Evolutionary conservation across 2,113 vertebrate species (phyloP).

Genomic region (pig (Sus scrofa)): T2T-Sscrofa CM000826.6:124850001-124850500

Average conservation of each 20-base stretch:
- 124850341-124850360: neutral
- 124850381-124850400: neutral
- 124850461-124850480: neutral
- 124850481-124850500: neutral
- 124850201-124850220: neutral
- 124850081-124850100: slow-evolving; percentile 54
- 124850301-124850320: neutral
- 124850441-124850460: neutral
- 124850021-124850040: slow-evolving; percentile 82
- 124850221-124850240: neutral
- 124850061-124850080: slow-evolving; percentile 78
- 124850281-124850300: neutral
- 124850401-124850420: neutral
- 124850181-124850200: neutral
- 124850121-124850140: neutral
- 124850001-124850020: slow-evolving; percentile 78
- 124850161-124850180: neutral
- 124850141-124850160: slow-evolving; percentile 7
- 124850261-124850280: neutral
- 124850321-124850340: neutral
- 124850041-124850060: slow-evolving; percentile 83
- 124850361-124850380: neutral
- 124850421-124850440: neutral
- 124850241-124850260: neutral
- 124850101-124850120: slow-evolving; percentile 48